Evolutionary conservation across 2,113 vertebrate genomes (phyloP).

Genomic region (Mola mola): DNA sequence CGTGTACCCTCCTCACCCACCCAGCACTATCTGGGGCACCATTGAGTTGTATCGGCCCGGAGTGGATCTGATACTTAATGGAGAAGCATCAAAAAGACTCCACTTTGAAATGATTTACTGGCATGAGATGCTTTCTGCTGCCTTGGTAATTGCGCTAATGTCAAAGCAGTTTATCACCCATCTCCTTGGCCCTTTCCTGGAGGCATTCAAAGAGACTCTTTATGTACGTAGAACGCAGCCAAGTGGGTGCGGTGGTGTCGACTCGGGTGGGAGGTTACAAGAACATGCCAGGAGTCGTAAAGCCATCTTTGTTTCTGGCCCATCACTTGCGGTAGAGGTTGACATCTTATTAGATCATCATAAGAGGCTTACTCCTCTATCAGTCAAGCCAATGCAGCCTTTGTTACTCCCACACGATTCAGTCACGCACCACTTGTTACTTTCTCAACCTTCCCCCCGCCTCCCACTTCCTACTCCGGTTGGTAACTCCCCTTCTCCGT

Average conservation of each 20-base stretch:
- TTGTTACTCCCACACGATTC: slow-evolving; percentile 31
- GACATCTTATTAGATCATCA: slow-evolving; percentile 63
- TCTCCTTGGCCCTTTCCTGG: slow-evolving; percentile 28
- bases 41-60: slow-evolving; percentile 52
- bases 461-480: slow-evolving; percentile 9
- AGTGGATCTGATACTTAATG: slow-evolving; percentile 47
- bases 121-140: slow-evolving; percentile 44
- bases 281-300: slow-evolving; percentile 31
- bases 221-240: slow-evolving; percentile 23
- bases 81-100: slow-evolving; percentile 46
- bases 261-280: slow-evolving; percentile 28
- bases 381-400: slow-evolving; percentile 13
- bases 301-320: slow-evolving; percentile 56
- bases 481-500: slow-evolving; percentile 34
- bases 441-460: slow-evolving; percentile 1
- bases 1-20: slow-evolving; percentile 20
- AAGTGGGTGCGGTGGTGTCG: slow-evolving; percentile 8
- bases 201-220: slow-evolving; percentile 50
- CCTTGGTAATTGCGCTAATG: slow-evolving; percentile 57
- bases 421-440: slow-evolving; percentile 30
- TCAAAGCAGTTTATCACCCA: slow-evolving; percentile 60
- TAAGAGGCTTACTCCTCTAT: slow-evolving; percentile 20
- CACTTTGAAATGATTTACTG: slow-evolving; percentile 66
- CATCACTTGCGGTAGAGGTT: slow-evolving; percentile 39
- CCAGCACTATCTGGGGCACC: slow-evolving; percentile 51